Conservation (phyloP, 2,797 vertebrate genomes). For the Sciurus carolinensis region DNA sequence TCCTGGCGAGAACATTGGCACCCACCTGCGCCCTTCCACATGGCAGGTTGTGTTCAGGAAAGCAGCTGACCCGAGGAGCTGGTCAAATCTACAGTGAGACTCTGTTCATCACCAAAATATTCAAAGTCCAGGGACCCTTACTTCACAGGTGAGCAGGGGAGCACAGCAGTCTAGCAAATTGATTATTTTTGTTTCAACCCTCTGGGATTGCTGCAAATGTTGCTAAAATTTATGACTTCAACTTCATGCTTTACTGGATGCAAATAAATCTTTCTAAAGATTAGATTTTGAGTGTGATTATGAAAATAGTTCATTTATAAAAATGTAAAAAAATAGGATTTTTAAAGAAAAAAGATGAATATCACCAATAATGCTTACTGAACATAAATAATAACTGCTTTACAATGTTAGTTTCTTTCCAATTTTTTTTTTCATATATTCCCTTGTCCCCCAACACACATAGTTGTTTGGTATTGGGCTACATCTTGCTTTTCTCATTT, state of each 20-base stretch:
- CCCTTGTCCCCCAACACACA: not conserved
- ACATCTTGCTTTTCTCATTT: not conserved
- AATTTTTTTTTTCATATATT: not conserved
- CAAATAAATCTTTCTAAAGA: not conserved
- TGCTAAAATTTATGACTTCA: not conserved
- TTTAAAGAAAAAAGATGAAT: not conserved
- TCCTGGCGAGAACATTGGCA: not conserved
- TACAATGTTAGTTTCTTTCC: not conserved
- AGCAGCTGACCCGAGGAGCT: not conserved
- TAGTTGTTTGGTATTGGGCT: not conserved
- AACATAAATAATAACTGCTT: not conserved
- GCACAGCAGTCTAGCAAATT: not conserved
- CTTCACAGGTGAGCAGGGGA: fast-evolving
- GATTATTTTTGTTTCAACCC: not conserved
- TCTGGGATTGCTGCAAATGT: not conserved
- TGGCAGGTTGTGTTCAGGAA: not conserved
- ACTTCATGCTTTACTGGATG: not conserved
- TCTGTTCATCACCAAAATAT: too few relatives aligned
- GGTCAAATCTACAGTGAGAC: not conserved
- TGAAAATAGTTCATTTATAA: not conserved
- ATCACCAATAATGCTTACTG: not conserved
- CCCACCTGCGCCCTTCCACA: fast-evolving
- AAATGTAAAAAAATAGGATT: not conserved
- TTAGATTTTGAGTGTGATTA: not conserved
- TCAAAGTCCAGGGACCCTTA: not conserved